Evolutionary conservation across 2,113 vertebrate genomes (phyloP), one percentile per base, ranked within the genome.

Genomic region (Gila orcuttii): DNA sequence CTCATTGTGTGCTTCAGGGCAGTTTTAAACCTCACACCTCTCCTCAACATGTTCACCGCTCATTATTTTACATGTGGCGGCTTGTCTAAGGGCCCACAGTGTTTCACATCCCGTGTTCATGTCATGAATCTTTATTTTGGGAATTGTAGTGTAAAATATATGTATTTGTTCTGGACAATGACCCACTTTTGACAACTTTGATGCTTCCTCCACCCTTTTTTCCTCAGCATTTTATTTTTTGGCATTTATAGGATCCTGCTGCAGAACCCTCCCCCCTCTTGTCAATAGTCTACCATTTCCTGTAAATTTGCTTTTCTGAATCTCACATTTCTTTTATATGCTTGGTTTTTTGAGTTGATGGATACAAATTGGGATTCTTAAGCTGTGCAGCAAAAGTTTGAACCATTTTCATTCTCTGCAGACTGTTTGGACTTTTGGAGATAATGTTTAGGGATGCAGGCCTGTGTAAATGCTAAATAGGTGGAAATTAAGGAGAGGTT

Each of bases 211-310:
- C 8, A 69, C 75, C 25, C 45, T 52, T 69, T 78, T 71, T 62
- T 78, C 2, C 17, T 39, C 64, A n/a, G 15, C 36, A 12, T 77
- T 88, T 90, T 86, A 89, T 83, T 90, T 55, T 77, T 84, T 66
- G 71, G 55, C 76, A 86, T 89, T 87, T 88, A 83, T 80, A 74
- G 74, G 62, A 85, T 83, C 77, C 25, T 86, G 47, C 87, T 39
- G 13, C 77, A 79, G 75, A 31, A 83, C 42, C 79, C 31, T 21
- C 77, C 71, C 19, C 33, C 62, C 66, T 39, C 84, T 33, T 78
- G 78, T 86, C 78, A 59, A 77, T 88, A 87, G 83, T 88, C 82
- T 45, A 64, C 85, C 85, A 86, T 60, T 84, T 91, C 82, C 52
- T 89, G 69, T 89, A 79, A 33, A 86, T 64, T 42, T 39, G 50